A percentile compares a stretch with the other conserved stretches of the same genome.
These are phyloP conservation scores for Illadopsis cleaveri DNA, from an alignment of 2,113 vertebrate genomes.

Conservation along the genomic window DNA sequence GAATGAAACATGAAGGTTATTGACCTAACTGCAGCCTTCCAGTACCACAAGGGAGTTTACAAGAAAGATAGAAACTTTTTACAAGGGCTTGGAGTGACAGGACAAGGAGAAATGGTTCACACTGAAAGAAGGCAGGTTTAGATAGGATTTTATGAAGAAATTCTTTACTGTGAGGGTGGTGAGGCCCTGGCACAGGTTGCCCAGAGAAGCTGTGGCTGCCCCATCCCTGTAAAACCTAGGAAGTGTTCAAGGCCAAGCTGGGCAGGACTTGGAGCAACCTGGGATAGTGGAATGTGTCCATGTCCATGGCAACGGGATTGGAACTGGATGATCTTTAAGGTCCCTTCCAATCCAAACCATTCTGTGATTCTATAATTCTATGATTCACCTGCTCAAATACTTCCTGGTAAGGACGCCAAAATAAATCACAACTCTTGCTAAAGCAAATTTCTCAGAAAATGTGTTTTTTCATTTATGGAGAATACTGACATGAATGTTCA, in stretches of 20 bases:
- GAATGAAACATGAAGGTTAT: not conserved
- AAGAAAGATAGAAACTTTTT: not conserved
- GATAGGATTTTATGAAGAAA: not conserved
- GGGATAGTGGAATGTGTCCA: not conserved
- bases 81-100: not conserved
- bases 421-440: not conserved
- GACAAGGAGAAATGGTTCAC: not conserved
- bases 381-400: not conserved
- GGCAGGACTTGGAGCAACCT: not conserved
- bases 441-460: not conserved
- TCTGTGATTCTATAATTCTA: not conserved
- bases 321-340: not conserved
- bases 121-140: too few species aligned
- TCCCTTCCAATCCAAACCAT: not conserved
- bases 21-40: not conserved
- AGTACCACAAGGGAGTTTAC: not conserved
- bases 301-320: not conserved
- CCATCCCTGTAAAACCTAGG: not conserved
- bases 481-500: not conserved
- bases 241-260: not conserved
- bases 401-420: not conserved
- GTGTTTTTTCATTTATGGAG: not conserved
- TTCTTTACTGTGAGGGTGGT: not conserved
- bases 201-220: not conserved
- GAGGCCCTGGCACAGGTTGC: not conserved